Percentiles rank a stretch among this genome's conserved stretches.
These are phyloP conservation scores for Beris morrisii DNA, from an alignment of 2,888 invertebrate species.

Conservation along the genomic window DNA sequence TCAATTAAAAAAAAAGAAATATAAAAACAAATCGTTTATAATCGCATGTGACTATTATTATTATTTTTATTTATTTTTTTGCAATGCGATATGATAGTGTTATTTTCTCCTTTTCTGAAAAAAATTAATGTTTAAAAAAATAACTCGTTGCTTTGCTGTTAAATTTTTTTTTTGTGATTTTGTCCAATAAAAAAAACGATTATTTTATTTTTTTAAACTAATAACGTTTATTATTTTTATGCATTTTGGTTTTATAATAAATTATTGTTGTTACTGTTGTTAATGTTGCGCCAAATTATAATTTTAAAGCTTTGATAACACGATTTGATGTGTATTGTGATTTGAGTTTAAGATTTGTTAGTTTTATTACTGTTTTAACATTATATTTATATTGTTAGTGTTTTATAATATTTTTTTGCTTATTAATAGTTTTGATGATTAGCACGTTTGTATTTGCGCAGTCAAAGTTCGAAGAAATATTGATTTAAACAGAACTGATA, in stretches of 20 bases:
- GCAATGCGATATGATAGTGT: constrained; percentile 2
- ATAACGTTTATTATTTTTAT: constrained; percentile 17
- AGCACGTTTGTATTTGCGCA: too few species aligned
- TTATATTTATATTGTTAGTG: too few species aligned
- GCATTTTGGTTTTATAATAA: constrained; percentile 28
- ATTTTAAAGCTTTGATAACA: too few species aligned
- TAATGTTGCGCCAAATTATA: too few species aligned
- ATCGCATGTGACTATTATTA: constrained; percentile 23
- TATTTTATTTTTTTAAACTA: constrained; percentile 8
- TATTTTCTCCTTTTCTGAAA: constrained; percentile 8
- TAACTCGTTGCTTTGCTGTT: constrained; percentile 1
- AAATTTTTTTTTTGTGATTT: constrained; percentile 7
- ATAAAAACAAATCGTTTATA: background rate
- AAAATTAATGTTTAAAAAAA: background rate
- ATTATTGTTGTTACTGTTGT: background rate
- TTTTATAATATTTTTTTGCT: too few species aligned
- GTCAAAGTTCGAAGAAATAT: too few species aligned
- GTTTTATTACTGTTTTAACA: too few species aligned
- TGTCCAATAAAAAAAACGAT: background rate
- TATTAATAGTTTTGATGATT: too few species aligned
- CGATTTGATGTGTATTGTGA: too few species aligned
- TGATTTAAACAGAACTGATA: too few species aligned
- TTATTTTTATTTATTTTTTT: constrained; percentile 2
- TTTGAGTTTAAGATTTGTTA: too few species aligned
- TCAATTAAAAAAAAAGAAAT: too few species aligned